These are phyloP conservation scores for Dicyrtoma fusca DNA, from an alignment of 2,888 invertebrate species.

Conservation along the genomic window DNA sequence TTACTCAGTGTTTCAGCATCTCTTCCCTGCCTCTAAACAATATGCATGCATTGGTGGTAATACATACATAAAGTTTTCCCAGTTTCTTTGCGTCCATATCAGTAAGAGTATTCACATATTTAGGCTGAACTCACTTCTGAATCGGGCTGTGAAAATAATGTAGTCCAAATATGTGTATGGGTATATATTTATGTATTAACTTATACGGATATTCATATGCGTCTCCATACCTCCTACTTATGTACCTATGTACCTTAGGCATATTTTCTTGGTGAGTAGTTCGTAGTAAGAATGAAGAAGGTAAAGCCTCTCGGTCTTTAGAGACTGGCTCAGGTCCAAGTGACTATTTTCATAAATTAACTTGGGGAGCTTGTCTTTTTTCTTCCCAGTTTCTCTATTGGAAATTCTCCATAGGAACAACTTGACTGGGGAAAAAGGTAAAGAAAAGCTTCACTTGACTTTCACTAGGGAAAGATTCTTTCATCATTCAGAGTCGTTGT, in stretches of 20 bases:
- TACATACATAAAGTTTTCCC: no score
- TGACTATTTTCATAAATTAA: constrained; percentile 33
- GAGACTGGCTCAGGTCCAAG: constrained; percentile 19
- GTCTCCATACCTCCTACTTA: no score
- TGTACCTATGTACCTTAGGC: no score
- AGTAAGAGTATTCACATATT: no score
- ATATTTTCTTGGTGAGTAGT: background rate
- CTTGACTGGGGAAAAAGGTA: constrained; percentile 1
- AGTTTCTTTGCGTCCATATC: no score
- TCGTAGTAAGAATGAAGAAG: background rate
- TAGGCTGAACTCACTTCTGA: no score
- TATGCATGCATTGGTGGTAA: background rate
- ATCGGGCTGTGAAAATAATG: no score
- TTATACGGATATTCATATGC: no score
- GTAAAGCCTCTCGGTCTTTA: constrained; percentile 3
- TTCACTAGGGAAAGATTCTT: no score
- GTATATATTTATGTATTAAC: no score
- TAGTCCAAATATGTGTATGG: no score
- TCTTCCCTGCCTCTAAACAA: background rate
- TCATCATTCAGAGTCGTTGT: no score
- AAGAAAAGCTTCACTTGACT: background rate
- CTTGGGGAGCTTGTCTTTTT: background rate
- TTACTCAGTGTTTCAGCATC: background rate
- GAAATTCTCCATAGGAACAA: constrained; percentile 3
- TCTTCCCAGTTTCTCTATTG: background rate